phyloP scores from a whole-genome alignment of 2,797 vertebrate species.

The Alca torda region DNA sequence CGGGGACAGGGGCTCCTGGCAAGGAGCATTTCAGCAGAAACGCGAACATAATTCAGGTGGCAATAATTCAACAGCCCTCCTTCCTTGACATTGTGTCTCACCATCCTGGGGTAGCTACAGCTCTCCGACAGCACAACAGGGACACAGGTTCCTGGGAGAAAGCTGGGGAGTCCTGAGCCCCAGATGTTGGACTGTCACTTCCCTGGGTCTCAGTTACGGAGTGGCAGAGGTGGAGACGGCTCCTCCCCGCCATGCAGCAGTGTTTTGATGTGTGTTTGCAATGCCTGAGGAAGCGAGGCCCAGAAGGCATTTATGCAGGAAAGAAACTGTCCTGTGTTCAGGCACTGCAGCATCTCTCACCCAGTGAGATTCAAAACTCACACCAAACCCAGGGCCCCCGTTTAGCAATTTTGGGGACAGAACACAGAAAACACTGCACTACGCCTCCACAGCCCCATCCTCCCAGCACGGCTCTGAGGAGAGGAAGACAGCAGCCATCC shows the following conservation, averaged over 20 bases:
- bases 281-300: neutral
- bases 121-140: neutral
- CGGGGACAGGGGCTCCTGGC: neutral
- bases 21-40: neutral
- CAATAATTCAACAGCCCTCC: neutral
- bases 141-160: neutral
- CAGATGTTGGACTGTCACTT: neutral
- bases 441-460: neutral
- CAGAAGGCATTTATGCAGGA: neutral
- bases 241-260: neutral
- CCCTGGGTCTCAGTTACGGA: neutral
- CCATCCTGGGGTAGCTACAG: neutral
- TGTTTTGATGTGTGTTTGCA: neutral
- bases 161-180: neutral
- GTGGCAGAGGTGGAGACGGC: neutral
- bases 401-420: neutral
- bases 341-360: neutral
- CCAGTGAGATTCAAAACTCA: neutral
- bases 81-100: neutral
- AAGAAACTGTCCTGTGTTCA: neutral
- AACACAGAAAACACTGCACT: neutral
- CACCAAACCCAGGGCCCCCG: neutral
- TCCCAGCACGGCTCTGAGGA: neutral
- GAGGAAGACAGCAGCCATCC: neutral
- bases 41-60: accelerated